Base-by-base conservation (phyloP, 2,113 vertebrate species). In the Oreamnos americanus region DNA sequence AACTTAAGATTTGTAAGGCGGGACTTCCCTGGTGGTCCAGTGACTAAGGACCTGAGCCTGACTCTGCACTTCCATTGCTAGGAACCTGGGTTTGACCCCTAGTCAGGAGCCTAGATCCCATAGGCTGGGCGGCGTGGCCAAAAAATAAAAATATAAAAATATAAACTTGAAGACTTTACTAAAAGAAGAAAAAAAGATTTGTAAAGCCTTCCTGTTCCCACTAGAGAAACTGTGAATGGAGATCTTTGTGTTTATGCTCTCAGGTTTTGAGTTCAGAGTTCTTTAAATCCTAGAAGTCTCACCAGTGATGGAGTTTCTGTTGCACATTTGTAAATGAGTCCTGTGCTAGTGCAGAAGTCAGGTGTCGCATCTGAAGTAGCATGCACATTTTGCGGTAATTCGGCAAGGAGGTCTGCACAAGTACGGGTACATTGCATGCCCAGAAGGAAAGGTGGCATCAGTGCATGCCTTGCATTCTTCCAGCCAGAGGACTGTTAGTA, bases 391-490 rank as follows among this genome's bases (percentile, higher is more conserved):
- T 88, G 83, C 91, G 79, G 81, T 55, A 47, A n/a, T 78, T 76
- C 15, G 16, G 96, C 49, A 33, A 30, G 1, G 5, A 88, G 96
- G 64, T 94, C 98, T 98, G 98, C 97, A 94, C 98, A 96, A 92
- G 97, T 95, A 91, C 98, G 98, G 98, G 96, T 53, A 2, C 33
- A 23, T 0, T 98, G 99, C 99, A 99, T 99, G 99, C 97, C 81
- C 33, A 67, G 74, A 98, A 95, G 96, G 81, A 64, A 83, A 95
- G 94, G 98, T 92, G 96, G 98, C 98, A 98, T 97, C 98, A 60
- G 90, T 98, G 99, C 99, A 99, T 98, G 99, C 98, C 97, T 98
- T 98, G 99, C 99, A 98, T 98, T 98, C 90, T 94, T 93, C 94
- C 94, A 93, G 97, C 97, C 96, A 64, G 85, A 98, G 94, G 94